Base-by-base conservation (phyloP, 2,797 vertebrate genomes). In the Petrocephalus schoutedeni region DNA sequence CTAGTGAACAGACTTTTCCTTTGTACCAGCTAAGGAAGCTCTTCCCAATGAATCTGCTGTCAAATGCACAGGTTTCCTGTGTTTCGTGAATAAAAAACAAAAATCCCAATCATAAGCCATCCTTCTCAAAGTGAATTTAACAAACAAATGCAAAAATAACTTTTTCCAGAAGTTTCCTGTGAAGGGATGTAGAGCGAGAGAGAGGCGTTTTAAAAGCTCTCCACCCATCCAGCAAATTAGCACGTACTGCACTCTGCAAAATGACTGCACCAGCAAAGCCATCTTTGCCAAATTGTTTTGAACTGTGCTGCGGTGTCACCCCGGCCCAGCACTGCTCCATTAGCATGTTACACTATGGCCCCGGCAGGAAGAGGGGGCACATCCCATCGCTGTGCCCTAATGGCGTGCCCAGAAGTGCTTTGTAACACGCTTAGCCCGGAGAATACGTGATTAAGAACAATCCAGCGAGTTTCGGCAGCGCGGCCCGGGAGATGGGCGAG, bases 271-370 rank as follows among this genome's bases (percentile, higher is more conserved):
- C 21, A 32, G 51, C 41, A 3, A 87, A 80, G 14, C 2, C 10
- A 58, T 57, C 54, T 85, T 85, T 85, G 84, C 53, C 80, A 85
- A 57, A 85, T 51, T 54, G 83, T 85, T 85, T 85, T 85, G 51
- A 85, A 85, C 83, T 57, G 21, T 0, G 0, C 21, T 57, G 23
- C 2, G 28, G 49, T 85, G 83, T 85, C 83, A 83, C 77, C 19
- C 36, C 21, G n/a, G 5, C 41, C 41, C 41, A 53, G 1, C 1
- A 0, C 51, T 74, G 45, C 64, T 87, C 49, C 45, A 74, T 87
- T 74, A 87, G 16, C 61, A 74, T 74, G 19, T 87, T 87, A 87
- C 41, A 87, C 21, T 59, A 16, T 87, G 67, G 56, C 53, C 86
- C 51, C 12, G 16, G 36, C 45, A 53, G 32, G 80, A 23, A 77